Conservation (phyloP, 2,797 vertebrate species). For the Parotocinclus haroldoi region DNA sequence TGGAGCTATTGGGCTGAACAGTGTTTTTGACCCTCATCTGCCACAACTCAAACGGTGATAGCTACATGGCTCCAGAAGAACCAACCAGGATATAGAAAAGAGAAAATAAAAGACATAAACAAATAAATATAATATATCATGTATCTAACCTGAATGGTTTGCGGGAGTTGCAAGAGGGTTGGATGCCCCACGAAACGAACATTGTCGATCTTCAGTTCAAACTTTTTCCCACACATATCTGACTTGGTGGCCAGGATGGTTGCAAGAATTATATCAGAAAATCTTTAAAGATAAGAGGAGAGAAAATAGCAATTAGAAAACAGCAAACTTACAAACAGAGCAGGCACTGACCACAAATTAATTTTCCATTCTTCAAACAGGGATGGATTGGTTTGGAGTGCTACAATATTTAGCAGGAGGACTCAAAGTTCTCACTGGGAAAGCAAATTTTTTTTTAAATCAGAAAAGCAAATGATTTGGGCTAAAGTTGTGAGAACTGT, state of each 20-base stretch:
- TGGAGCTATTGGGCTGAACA: slow-evolving; percentile 22
- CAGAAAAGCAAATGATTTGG: slow-evolving; percentile 50
- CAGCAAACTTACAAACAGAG: slow-evolving; percentile 1
- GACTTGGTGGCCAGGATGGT: slow-evolving; percentile 98
- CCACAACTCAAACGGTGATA: too few relatives aligned
- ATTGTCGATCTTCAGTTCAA: slow-evolving; percentile 98
- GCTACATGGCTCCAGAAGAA: too few relatives aligned
- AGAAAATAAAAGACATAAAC: neutral
- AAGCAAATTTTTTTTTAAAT: slow-evolving; percentile 7
- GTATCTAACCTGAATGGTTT: slow-evolving; percentile 81
- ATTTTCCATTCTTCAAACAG: slow-evolving; percentile 14
- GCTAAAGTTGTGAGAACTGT: slow-evolving; percentile 45
- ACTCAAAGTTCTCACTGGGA: slow-evolving; percentile 16
- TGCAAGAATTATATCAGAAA: slow-evolving; percentile 95
- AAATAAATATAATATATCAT: neutral
- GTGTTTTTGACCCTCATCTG: neutral
- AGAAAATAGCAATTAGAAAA: slow-evolving; percentile 5
- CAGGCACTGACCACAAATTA: neutral
- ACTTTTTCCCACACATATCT: slow-evolving; percentile 97
- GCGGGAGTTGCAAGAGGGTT: slow-evolving; percentile 87
- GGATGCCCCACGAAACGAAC: slow-evolving; percentile 97
- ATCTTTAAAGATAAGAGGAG: slow-evolving; percentile 68
- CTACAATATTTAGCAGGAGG: slow-evolving; percentile 23
- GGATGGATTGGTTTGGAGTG: slow-evolving; percentile 15
- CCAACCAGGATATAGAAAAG: too few relatives aligned